These are phyloP conservation scores for Leucosticte australis DNA, from an alignment of 2,113 vertebrate species.

Conservation along the genomic window DNA sequence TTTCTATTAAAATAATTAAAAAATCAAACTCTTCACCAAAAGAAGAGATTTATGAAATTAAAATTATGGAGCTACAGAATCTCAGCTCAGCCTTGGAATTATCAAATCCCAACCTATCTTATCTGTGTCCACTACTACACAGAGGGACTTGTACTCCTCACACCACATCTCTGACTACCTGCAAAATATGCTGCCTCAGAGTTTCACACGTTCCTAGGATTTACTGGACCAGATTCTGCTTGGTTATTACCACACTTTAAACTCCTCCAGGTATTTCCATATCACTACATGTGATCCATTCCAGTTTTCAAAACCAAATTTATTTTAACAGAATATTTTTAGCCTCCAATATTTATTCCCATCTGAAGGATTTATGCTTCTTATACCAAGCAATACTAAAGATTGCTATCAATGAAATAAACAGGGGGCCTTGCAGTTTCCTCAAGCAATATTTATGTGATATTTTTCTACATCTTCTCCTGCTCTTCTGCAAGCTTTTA, in stretches of 20 bases:
- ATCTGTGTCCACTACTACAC: background rate
- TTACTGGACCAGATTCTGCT: background rate
- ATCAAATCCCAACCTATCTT: rapidly evolving
- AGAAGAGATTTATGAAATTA: background rate
- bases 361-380: background rate
- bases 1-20: background rate
- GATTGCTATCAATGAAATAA: background rate
- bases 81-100: background rate
- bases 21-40: background rate
- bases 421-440: background rate
- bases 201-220: background rate
- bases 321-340: background rate
- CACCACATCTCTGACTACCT: background rate
- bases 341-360: background rate
- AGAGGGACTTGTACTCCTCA: background rate
- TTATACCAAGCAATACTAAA: background rate
- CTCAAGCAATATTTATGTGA: background rate
- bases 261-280: background rate
- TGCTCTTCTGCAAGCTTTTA: background rate
- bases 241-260: rapidly evolving
- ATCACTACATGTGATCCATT: background rate
- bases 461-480: background rate
- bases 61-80: background rate
- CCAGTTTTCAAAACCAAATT: background rate
- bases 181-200: background rate